These are phyloP conservation scores for Bos javanicus DNA, from an alignment of 2,113 vertebrate genomes.

Conservation along the genomic window DNA sequence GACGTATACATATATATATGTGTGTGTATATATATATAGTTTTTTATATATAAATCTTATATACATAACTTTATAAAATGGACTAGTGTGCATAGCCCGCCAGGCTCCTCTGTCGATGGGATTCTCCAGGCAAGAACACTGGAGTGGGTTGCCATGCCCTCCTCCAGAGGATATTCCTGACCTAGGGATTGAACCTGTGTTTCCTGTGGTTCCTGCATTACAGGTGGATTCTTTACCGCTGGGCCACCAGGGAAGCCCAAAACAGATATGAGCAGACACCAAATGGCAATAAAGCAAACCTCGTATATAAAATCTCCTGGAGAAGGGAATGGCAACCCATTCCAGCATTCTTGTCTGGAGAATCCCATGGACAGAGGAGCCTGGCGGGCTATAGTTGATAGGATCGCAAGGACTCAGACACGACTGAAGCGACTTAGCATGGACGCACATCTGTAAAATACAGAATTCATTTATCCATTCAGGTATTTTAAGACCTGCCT, in stretches of 20 bases:
- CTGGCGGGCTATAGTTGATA: not conserved
- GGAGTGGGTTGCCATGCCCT: not conserved
- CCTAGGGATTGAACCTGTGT: not conserved
- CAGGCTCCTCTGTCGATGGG: not conserved
- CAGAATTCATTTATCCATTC: not conserved
- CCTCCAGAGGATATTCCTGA: not conserved
- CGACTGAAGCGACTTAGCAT: not conserved
- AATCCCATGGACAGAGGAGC: not conserved
- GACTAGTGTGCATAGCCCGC: not conserved
- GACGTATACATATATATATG: not conserved
- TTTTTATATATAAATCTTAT: not conserved
- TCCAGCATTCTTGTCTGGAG: not conserved
- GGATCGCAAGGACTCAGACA: not conserved
- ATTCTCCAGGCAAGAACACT: not conserved
- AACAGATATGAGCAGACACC: not conserved
- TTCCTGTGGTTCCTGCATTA: not conserved
- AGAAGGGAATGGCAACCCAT: not conserved
- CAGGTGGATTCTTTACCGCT: not conserved
- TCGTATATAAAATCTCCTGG: not conserved
- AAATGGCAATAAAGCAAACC: not conserved
- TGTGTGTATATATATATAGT: not conserved
- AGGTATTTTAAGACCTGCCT: not conserved
- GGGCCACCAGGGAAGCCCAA: not conserved
- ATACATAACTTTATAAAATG: not conserved
- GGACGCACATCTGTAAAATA: not conserved